Percentiles rank a stretch among this genome's conserved stretches.
These are phyloP conservation scores for Xestoiulus laeticollis DNA, from an alignment of 2,888 invertebrate species.

Conservation along the genomic window DNA sequence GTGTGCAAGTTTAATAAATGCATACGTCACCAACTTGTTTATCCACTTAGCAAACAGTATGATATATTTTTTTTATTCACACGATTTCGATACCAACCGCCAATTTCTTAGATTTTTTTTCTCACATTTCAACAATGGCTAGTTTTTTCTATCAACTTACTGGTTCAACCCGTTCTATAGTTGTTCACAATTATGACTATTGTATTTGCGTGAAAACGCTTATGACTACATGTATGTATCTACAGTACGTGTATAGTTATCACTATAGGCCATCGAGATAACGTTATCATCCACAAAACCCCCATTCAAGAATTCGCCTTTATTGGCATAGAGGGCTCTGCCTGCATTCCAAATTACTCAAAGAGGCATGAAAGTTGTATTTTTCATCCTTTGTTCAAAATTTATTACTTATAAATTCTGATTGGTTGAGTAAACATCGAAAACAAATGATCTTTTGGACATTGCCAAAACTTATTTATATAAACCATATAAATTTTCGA, in stretches of 20 bases:
- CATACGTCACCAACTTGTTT: neutral
- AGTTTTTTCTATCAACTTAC: neutral
- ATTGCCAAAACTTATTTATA: no score
- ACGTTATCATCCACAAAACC: neutral
- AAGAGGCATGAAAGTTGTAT: no score
- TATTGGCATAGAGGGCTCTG: neutral
- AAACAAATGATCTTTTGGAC: neutral
- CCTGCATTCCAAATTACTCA: neutral
- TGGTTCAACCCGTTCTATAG: neutral
- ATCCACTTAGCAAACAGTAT: neutral
- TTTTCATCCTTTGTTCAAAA: no score
- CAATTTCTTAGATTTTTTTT: neutral
- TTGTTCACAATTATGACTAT: neutral
- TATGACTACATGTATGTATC: neutral
- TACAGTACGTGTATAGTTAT: neutral
- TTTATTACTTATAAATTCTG: no score
- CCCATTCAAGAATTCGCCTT: neutral
- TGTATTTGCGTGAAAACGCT: neutral
- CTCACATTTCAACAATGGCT: neutral
- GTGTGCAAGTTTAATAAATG: neutral
- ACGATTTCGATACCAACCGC: neutral
- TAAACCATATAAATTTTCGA: no score
- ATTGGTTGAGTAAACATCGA: neutral
- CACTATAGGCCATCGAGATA: neutral
- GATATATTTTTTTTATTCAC: neutral